These are phyloP conservation scores for Acanthisitta chloris DNA, from an alignment of 2,113 vertebrate species.

Conservation along the genomic window DNA sequence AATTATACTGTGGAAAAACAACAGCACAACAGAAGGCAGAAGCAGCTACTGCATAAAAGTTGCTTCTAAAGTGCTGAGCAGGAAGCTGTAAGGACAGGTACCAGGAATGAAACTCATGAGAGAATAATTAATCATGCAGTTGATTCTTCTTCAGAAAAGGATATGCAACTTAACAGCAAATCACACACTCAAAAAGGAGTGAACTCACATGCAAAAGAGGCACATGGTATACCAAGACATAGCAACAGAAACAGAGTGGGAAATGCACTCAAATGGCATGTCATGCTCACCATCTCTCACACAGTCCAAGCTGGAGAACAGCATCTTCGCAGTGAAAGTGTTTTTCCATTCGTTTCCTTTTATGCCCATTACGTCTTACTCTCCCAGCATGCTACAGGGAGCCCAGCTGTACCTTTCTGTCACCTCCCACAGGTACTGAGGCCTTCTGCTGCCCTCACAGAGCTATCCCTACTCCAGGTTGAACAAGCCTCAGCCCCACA, in stretches of 20 bases:
- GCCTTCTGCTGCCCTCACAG: no score
- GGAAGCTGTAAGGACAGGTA: background rate
- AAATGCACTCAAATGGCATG: background rate
- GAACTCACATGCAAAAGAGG: no score
- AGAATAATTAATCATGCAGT: background rate
- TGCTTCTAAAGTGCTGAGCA: background rate
- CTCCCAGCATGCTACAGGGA: background rate
- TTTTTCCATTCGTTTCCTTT: background rate
- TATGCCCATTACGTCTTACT: background rate
- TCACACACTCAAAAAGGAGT: background rate
- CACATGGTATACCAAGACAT: rapidly evolving
- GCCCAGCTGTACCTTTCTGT: background rate
- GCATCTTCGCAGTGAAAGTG: background rate
- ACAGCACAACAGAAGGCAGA: background rate
- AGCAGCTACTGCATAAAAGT: background rate
- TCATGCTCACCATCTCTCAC: background rate
- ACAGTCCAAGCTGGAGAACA: background rate
- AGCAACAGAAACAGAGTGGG: background rate
- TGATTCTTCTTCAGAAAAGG: background rate
- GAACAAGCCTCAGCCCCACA: background rate
- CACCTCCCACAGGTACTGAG: background rate
- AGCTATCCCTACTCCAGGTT: background rate
- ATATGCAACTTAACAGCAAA: background rate
- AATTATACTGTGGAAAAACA: background rate
- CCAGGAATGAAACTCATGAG: background rate